These are phyloP conservation scores for Apteryx owenii DNA, from an alignment of 2,113 vertebrate species.

Conservation along the genomic window DNA sequence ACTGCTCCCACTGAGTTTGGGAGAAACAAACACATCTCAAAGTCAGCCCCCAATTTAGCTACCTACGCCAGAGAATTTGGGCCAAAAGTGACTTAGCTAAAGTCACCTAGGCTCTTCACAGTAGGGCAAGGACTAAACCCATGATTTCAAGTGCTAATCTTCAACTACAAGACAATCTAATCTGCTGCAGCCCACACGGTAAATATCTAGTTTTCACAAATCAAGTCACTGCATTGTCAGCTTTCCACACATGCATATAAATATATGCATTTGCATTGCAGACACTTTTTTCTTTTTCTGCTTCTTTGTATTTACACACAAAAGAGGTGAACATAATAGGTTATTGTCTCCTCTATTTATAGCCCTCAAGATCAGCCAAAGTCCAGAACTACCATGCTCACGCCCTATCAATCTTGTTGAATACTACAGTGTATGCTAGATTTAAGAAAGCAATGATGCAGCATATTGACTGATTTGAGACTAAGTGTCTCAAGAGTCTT, in stretches of 20 bases:
- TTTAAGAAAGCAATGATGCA: conserved; percentile 32
- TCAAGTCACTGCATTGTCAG: not conserved
- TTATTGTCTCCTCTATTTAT: conserved; percentile 27
- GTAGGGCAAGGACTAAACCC: not conserved
- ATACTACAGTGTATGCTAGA: not conserved
- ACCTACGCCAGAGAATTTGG: not conserved
- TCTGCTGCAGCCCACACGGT: not conserved
- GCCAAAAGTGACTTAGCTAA: not conserved
- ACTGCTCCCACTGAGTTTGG: not conserved
- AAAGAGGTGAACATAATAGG: not conserved
- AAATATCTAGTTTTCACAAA: not conserved
- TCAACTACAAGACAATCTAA: not conserved
- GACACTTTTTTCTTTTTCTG: not conserved
- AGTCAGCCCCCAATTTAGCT: not conserved
- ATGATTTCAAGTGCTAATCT: not conserved
- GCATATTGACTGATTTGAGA: conserved; percentile 35
- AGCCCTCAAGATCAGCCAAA: not conserved
- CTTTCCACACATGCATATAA: not conserved
- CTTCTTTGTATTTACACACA: not conserved
- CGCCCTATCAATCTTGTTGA: conserved; percentile 39
- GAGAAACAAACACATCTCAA: not conserved
- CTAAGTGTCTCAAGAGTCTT: not conserved
- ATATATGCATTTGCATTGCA: not conserved
- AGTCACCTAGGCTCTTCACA: not conserved
- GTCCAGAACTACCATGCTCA: not conserved